Evolutionary conservation across 2,113 vertebrate species (phyloP).

Genomic region (Ochotona curzoniae): DNA sequence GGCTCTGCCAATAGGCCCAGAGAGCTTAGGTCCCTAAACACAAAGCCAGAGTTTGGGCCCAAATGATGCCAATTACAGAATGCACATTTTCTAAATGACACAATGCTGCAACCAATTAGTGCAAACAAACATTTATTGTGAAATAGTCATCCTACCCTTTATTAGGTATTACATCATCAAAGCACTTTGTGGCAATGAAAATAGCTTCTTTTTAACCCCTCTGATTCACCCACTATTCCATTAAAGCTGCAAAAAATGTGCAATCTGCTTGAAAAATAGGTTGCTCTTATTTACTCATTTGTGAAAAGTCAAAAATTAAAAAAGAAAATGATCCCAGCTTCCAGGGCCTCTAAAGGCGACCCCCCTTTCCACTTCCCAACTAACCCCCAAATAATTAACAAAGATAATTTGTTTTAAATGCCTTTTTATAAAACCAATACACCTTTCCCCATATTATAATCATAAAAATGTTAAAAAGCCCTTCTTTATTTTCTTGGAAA

Average conservation of each 20-base stretch:
- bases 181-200: constrained; percentile 92
- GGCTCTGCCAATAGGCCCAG: not conserved
- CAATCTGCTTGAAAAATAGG: constrained; percentile 92
- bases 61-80: constrained; percentile 52
- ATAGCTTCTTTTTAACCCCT: constrained; percentile 88
- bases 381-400: constrained; percentile 88
- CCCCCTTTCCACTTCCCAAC: constrained; percentile 75
- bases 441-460: constrained; percentile 86
- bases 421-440: constrained; percentile 89
- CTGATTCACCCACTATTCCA: constrained; percentile 88
- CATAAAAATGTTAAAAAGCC: constrained; percentile 88
- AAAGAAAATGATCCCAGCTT: constrained; percentile 82
- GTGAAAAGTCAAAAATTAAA: constrained; percentile 88
- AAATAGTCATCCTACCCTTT: constrained; percentile 87
- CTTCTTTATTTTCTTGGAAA: constrained; percentile 96
- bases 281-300: constrained; percentile 89
- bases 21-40: constrained; percentile 48
- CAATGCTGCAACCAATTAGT: constrained; percentile 82
- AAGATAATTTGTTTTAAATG: constrained; percentile 90
- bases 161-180: constrained; percentile 91
- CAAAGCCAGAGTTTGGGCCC: constrained; percentile 59
- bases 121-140: constrained; percentile 92
- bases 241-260: constrained; percentile 93
- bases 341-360: constrained; percentile 84
- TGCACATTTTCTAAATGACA: constrained; percentile 78